Base-by-base conservation (phyloP, 2,888 invertebrate species). In the Taphrorychus bicolor region DNA sequence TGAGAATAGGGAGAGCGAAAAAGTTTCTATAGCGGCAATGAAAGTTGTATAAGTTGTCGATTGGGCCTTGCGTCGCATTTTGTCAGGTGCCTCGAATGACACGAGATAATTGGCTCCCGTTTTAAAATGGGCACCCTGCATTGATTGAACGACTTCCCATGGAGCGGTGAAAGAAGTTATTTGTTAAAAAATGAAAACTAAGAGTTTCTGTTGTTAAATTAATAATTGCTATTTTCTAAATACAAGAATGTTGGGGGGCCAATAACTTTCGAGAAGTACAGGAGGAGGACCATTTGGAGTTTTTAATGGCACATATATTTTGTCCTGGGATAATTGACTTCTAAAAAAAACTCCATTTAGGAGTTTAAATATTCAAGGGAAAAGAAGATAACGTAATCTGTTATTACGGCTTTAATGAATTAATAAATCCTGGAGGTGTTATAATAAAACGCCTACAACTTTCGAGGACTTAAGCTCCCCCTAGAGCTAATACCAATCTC, bases 1-100 rank as follows among this genome's bases (percentile, higher is more conserved):
- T 22, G 51, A 63, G 51, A 57, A 63, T 57, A 24, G 32, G 63
- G 41, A 56, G 54, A 57, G 57, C 63, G 57, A 63, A 49, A 63
- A 63, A 60, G 21, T 59, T 59, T 59, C 49, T 32, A 59, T 59
- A 41, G 52, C 24, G 5, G 52, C 59, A 59, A 59, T 59, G 59
- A 60, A 60, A 60, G 24, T 60, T 52, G 52, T 45, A 14, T 45
- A 3, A 45, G 45, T 5, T 45, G 32, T 11, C 32, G 32, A 32
- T 32, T 11, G 32, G 32, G 32, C 11, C 32, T 32, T 32, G 32
- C 1, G 32, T 32, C 32, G 32, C 32, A 32, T 32, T 32, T 32
- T 32, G 32, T 32, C 32, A 32, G 32, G 32, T 32, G 32, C 32
- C 9, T 7, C 9, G 32, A 32, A 32, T 32, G 11, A 32, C 32